Evolutionary conservation across 1,140 invertebrate species (phyloP), one percentile per base, ranked within the genome.

Genomic region (Phortica variegata): DNA sequence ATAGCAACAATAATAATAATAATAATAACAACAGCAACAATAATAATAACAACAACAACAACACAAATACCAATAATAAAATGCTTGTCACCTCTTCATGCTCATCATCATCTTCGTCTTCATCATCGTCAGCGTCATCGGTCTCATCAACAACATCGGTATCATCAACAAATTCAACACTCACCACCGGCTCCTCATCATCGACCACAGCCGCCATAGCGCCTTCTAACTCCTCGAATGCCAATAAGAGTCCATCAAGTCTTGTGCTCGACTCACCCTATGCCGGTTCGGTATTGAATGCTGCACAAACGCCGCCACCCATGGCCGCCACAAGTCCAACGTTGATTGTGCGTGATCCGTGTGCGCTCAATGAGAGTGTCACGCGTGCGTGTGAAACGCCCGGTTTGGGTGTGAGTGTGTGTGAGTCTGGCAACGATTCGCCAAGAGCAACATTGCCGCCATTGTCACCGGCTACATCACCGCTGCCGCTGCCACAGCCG

Each of bases 141-240:
- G 68, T 61, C 40, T 74, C 66, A 26, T 68, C 72, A 23, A 51
- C 49, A 23, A 66, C 60, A 31, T 74, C 71, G 33, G 68, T 61
- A 39, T 74, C 66, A 26, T 68, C 72, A 23, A 51, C 49, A 23
- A 66, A 60, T 13, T 23, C 8, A 23, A 68, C 63, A 1, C 18
- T 68, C 7, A 66, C 62, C 57, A 68, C 60, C 50, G 66, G 65
- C 59, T 26, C 18, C 10, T 43, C 19, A 12, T 5, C 18, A 7
- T 52, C 54, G 12, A 69, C 68, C 48, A 75, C 73, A 40, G 72
- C 69, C 26, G 68, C 72, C 47, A 54, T 72, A 3, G 68, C 69
- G 50, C 60, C 72, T 56, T 65, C 68, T 19, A 70, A 75, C 49
- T 70, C 65, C 62, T 73, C 73, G 32, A 72, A 66, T 65, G 71